phyloP scores from a whole-genome alignment of 1,140 invertebrate genomes.

The Lamellibrachia luymesi region DNA sequence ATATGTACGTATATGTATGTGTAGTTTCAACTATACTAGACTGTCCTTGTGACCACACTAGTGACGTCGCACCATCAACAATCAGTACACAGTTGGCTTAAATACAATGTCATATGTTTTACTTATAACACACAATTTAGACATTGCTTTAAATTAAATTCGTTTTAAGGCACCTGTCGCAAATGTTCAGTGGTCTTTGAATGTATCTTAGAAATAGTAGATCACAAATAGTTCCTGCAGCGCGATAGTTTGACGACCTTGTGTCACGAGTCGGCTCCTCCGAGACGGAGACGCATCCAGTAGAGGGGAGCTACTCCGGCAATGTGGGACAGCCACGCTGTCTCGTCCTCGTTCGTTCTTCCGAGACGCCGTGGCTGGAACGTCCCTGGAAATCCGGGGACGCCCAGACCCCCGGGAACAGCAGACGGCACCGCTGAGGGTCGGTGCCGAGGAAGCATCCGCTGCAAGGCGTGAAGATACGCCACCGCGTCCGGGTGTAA shows the following conservation, averaged over 20 bases:
- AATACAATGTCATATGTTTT: too few relatives aligned
- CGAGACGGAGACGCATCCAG: background rate
- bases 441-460: background rate
- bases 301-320: background rate
- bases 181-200: background rate
- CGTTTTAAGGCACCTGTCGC: too few relatives aligned
- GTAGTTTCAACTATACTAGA: too few relatives aligned
- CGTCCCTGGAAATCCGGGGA: background rate
- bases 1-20: too few relatives aligned
- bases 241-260: background rate
- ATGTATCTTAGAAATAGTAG: background rate
- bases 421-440: background rate
- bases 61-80: too few relatives aligned
- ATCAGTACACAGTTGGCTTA: background rate
- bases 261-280: background rate
- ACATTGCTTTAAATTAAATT: too few relatives aligned
- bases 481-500: conserved; percentile 8
- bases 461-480: conserved; percentile 3
- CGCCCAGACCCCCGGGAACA: background rate
- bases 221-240: background rate
- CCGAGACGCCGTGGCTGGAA: background rate
- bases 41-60: too few relatives aligned
- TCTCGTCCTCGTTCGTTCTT: background rate
- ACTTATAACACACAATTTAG: background rate
- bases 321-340: background rate